Evolutionary conservation across 64 coral and sea anemone species (phyloP).

Genomic region (Dendrophyllia cribrosa): DNA sequence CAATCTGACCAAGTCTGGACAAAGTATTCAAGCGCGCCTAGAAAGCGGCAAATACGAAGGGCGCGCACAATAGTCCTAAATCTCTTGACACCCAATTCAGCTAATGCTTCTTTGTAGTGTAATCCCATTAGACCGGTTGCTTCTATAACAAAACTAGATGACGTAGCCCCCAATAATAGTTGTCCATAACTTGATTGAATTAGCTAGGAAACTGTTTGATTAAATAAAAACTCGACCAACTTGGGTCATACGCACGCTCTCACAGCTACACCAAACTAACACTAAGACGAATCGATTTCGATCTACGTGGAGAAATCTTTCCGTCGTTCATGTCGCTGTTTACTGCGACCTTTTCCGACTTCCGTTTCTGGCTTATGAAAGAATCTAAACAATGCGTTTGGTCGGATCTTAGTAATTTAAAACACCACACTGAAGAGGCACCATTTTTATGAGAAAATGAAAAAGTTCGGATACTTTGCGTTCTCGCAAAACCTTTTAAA

Average conservation of each 20-base stretch:
- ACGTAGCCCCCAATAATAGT: background rate
- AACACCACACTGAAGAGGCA: background rate
- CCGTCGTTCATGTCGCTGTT: background rate
- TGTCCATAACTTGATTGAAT: background rate
- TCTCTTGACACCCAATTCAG: constrained; percentile 15
- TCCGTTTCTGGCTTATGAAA: constrained; percentile 21
- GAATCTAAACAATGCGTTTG: constrained; percentile 27
- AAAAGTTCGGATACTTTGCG: too few species aligned
- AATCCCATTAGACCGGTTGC: constrained; percentile 3
- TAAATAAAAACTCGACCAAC: background rate
- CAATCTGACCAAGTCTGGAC: background rate
- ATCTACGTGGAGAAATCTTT: constrained; percentile 16
- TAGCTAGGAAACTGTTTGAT: background rate
- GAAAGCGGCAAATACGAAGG: background rate
- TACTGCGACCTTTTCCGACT: background rate
- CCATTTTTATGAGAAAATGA: background rate
- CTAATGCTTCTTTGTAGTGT: constrained; percentile 31
- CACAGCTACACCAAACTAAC: background rate
- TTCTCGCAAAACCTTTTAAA: too few species aligned
- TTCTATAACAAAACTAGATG: constrained; percentile 13
- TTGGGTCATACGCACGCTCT: background rate
- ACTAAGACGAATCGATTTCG: background rate
- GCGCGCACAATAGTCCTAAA: background rate
- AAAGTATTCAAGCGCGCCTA: background rate
- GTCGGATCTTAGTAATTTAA: background rate